These are phyloP conservation scores for Genyomyrus donnyi DNA, from an alignment of 2,113 vertebrate genomes.

Conservation along the genomic window DNA sequence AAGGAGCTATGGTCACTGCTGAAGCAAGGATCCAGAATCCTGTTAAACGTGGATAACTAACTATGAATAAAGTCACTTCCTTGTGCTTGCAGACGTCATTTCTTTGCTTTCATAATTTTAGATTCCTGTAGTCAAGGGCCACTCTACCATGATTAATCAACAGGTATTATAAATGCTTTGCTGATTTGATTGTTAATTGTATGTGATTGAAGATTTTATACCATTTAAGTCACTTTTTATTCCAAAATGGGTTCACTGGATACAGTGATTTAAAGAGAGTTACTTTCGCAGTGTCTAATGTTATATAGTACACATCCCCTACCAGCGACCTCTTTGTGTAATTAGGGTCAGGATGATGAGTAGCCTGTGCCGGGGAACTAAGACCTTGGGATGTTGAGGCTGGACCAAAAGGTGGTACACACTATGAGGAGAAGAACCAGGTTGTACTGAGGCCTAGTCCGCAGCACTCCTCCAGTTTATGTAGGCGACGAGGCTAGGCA, in stretches of 20 bases:
- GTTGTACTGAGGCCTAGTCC: neutral
- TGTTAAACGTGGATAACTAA: neutral
- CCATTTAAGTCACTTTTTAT: neutral
- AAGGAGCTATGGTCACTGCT: neutral
- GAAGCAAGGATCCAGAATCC: neutral
- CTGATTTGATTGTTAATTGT: neutral
- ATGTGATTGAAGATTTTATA: neutral
- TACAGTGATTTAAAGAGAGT: neutral
- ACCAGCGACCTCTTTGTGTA: neutral
- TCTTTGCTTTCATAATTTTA: neutral
- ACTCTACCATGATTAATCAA: neutral
- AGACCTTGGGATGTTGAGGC: neutral
- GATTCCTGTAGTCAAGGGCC: neutral
- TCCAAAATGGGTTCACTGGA: neutral
- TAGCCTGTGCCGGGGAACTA: neutral
- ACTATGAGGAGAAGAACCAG: neutral
- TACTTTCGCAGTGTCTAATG: neutral
- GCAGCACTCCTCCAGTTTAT: neutral
- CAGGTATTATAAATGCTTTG: conserved; percentile 1
- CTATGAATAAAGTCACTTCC: neutral
- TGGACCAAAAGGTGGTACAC: neutral
- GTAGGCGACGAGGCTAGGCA: neutral
- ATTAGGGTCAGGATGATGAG: neutral
- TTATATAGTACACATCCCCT: neutral
- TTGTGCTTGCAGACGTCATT: neutral